Base-by-base conservation (phyloP, 2,113 vertebrate species). In the Pomatostomus ruficeps region DNA sequence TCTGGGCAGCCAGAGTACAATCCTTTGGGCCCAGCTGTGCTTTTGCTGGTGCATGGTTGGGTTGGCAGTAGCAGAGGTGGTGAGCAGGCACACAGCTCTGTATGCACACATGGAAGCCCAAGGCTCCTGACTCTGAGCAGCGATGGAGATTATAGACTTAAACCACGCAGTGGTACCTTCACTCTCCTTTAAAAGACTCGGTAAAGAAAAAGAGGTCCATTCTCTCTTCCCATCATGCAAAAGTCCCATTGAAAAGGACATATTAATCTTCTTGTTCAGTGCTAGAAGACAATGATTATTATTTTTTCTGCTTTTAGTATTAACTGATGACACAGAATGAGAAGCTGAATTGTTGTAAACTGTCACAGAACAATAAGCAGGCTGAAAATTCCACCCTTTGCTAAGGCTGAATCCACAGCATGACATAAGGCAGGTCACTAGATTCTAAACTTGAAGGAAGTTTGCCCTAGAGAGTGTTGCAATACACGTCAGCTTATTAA, bases 401-500 rank as follows among this genome's bases (percentile, higher is more conserved):
- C 48, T 84, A 38, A 33, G 21, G n/a, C 26, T 79, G 49, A 92
- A 91, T 89, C 76, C 48, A 83, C 31, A 75, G 22, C 48, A 77
- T 77, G 59, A 78, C 73, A 91, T 54, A 76, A 94, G 70, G 70
- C 72, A 83, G 24, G 40, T 87, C 10, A 10, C 48, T 65, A 65
- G 28, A 55, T 62, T 95, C 65, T 76, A 74, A 94, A 89, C 70
- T 88, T 79, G 72, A 92, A 80, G 74, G 59, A 93, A 96, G 48
- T 61, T 95, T 96, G 87, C 91, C 95, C 73, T 59, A 65, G 80
- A 96, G 79, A 93, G 61, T 83, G 87, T 80, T 95, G 67, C 85
- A 86, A 84, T 88, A 70, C 71, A 70, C 13, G 9, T 61, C 85
- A 94, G 74, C 63, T 93, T 93, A 93, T 97, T 95, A 96, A 96